Conservation (phyloP, 2,113 vertebrate genomes). For the Hylia prasina region DNA sequence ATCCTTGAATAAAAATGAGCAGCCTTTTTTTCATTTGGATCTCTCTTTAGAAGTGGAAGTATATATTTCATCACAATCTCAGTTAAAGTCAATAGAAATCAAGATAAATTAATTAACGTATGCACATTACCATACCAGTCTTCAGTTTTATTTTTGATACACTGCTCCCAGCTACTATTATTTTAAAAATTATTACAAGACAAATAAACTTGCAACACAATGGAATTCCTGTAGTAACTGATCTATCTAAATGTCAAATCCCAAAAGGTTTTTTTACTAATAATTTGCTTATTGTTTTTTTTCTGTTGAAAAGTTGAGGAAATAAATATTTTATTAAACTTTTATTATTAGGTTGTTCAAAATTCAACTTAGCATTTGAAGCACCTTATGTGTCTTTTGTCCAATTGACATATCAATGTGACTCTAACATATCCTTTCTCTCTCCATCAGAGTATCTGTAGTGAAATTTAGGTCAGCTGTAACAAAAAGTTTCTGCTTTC, state of each 20-base stretch:
- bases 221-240: background rate
- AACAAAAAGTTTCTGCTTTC: conserved; percentile 56
- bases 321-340: background rate
- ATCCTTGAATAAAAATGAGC: background rate
- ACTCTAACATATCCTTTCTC: conserved; percentile 35
- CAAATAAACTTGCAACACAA: background rate
- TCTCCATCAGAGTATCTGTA: conserved; percentile 13
- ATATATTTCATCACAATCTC: background rate
- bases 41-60: background rate
- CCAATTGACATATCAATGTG: conserved; percentile 54
- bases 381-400: conserved; percentile 29
- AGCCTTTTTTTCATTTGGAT: background rate
- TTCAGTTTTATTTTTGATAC: background rate
- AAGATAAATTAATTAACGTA: background rate
- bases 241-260: background rate
- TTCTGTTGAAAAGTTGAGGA: background rate
- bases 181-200: background rate
- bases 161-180: background rate
- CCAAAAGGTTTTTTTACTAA: background rate
- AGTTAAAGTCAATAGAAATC: background rate
- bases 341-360: background rate
- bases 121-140: background rate
- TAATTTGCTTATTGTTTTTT: background rate
- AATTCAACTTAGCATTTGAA: background rate
- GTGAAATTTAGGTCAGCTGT: conserved; percentile 61